A percentile compares a stretch with the other conserved stretches of the same genome.
These are phyloP conservation scores for Sarcophaga rosellei DNA, from an alignment of 2,888 invertebrate genomes.

Conservation along the genomic window DNA sequence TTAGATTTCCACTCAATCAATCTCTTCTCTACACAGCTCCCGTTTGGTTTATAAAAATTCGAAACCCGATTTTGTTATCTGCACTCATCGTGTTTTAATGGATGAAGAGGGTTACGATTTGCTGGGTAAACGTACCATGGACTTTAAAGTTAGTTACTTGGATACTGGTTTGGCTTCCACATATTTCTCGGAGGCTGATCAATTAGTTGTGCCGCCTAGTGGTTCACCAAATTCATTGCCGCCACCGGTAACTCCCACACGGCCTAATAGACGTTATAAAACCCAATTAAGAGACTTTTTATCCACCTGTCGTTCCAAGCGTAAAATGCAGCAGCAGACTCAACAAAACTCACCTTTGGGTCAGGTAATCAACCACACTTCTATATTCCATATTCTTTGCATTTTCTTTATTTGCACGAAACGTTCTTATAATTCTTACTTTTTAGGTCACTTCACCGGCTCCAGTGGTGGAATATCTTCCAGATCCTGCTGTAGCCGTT, in stretches of 20 bases:
- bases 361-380: slow-evolving; percentile 75
- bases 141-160: slow-evolving; percentile 98
- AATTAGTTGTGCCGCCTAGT: slow-evolving; percentile 85
- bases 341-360: slow-evolving; percentile 80
- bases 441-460: slow-evolving; percentile 77
- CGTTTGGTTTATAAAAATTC: slow-evolving; percentile 99
- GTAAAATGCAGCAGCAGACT: slow-evolving; percentile 83
- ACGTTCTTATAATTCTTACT: neutral
- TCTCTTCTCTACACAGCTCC: slow-evolving; percentile 83
- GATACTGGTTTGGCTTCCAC: slow-evolving; percentile 95
- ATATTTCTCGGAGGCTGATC: slow-evolving; percentile 94
- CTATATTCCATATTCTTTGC: neutral
- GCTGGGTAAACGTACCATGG: slow-evolving; percentile 98
- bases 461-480: slow-evolving; percentile 81
- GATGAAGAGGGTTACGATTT: slow-evolving; percentile 99
- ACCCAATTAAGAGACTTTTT: slow-evolving; percentile 95
- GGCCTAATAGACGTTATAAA: slow-evolving; percentile 94
- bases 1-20: neutral
- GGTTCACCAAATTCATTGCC: slow-evolving; percentile 83
- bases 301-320: slow-evolving; percentile 93
- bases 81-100: slow-evolving; percentile 99
- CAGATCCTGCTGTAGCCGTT: slow-evolving; percentile 84
- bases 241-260: slow-evolving; percentile 87
- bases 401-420: neutral
- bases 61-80: slow-evolving; percentile 99